Evolutionary conservation across 2,888 invertebrate species (phyloP).

Genomic region (Petrophora chlorosata): DNA sequence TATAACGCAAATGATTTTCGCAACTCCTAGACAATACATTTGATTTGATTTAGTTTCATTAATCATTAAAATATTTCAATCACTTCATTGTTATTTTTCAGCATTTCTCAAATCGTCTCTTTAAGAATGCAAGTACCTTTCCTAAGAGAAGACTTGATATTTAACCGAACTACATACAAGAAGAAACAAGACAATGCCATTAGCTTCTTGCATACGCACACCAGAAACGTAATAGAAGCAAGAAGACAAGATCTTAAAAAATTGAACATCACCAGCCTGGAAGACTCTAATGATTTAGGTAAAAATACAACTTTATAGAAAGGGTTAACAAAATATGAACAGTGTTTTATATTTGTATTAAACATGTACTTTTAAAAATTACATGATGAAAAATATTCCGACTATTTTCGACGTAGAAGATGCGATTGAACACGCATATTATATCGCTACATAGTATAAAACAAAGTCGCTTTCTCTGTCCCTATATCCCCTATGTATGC

Average conservation of each 20-base stretch:
- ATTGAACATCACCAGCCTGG: constrained; percentile 47
- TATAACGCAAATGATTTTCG: too few species aligned
- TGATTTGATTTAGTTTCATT: constrained; percentile 1
- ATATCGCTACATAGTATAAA: too few species aligned
- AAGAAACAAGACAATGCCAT: constrained; percentile 78
- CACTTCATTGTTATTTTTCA: constrained; percentile 32
- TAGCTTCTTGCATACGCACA: constrained; percentile 69
- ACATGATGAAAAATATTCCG: too few species aligned
- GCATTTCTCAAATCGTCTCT: constrained; percentile 51
- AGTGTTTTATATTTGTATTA: too few species aligned
- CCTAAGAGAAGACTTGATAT: constrained; percentile 55
- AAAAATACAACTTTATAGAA: constrained; percentile 9
- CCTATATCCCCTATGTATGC: too few species aligned
- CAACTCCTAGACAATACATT: too few species aligned
- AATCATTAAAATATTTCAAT: neutral
- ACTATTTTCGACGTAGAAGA: too few species aligned
- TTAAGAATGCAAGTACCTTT: constrained; percentile 65
- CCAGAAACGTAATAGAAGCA: constrained; percentile 70
- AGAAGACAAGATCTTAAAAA: constrained; percentile 61
- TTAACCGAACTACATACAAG: constrained; percentile 83
- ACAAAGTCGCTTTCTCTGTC: too few species aligned
- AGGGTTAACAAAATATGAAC: too few species aligned
- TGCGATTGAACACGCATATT: too few species aligned
- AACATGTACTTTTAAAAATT: too few species aligned
- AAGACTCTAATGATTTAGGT: constrained; percentile 56